Percentiles rank a stretch among this genome's conserved stretches.
Conservation (phyloP, 2,113 vertebrate species). For the Elephantulus edwardii region DNA sequence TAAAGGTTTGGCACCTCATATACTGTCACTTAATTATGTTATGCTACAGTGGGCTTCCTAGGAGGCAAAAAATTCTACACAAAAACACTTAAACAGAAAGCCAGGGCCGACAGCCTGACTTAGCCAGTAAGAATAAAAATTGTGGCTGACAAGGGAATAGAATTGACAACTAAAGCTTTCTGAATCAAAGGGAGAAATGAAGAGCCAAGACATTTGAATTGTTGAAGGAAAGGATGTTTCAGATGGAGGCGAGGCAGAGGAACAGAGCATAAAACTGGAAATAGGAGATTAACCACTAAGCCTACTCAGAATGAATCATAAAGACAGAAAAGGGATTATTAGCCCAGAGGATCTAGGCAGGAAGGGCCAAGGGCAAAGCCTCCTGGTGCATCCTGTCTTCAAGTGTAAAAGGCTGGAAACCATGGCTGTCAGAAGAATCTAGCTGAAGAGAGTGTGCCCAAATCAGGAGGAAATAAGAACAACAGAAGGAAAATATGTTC, state of each 20-base stretch:
- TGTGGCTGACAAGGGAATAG: constrained; percentile 78
- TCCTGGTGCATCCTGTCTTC: constrained; percentile 56
- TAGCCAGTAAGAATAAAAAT: constrained; percentile 76
- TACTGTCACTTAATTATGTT: constrained; percentile 84
- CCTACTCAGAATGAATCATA: constrained; percentile 82
- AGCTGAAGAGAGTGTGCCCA: not conserved
- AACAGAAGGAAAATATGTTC: not conserved
- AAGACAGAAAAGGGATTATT: constrained; percentile 78
- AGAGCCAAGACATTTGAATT: constrained; percentile 78
- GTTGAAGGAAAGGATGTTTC: constrained; percentile 80
- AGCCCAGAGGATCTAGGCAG: constrained; percentile 78
- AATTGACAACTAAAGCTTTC: constrained; percentile 80
- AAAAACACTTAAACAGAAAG: constrained; percentile 83
- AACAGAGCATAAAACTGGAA: constrained; percentile 81
- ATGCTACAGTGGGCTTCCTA: constrained; percentile 83
- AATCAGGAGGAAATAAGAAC: not conserved
- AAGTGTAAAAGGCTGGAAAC: constrained; percentile 71
- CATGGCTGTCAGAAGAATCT: constrained; percentile 3
- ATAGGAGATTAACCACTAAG: constrained; percentile 82
- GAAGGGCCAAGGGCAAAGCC: constrained; percentile 76
- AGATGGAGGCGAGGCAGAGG: constrained; percentile 75
- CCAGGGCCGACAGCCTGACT: constrained; percentile 75
- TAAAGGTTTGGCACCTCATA: constrained; percentile 82
- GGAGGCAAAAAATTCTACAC: constrained; percentile 83
- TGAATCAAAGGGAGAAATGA: constrained; percentile 76